Conservation (phyloP, 35 echinoderm and acorn worm species). For the Eucidaris tribuloides region DNA sequence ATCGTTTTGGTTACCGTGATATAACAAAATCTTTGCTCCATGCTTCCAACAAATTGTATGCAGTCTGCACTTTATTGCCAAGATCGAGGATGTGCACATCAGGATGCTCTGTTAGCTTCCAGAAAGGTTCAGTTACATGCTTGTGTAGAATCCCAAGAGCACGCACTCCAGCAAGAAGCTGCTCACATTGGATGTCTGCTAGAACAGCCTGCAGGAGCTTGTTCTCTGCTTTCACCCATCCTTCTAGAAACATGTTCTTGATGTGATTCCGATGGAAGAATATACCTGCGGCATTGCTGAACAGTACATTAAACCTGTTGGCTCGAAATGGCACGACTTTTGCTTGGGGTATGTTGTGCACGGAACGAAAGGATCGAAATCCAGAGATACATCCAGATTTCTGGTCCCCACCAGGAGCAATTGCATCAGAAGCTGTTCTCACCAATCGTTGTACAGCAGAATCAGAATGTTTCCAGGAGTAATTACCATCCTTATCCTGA, state of each 20-base stretch:
- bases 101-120: background rate
- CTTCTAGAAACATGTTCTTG: background rate
- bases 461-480: slow-evolving; percentile 24
- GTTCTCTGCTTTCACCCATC: slow-evolving; percentile 8
- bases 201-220: slow-evolving; percentile 6
- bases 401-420: slow-evolving; percentile 31
- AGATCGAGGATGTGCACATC: no score
- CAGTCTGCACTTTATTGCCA: no score
- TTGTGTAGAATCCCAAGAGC: slow-evolving; percentile 42
- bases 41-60: no score
- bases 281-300: background rate
- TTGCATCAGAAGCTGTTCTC: slow-evolving; percentile 13
- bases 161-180: slow-evolving; percentile 15
- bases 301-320: slow-evolving; percentile 29
- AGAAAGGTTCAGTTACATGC: slow-evolving; percentile 28
- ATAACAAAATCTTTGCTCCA: no score
- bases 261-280: slow-evolving; percentile 13
- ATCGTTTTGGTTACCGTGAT: no score
- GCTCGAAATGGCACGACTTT: slow-evolving; percentile 9
- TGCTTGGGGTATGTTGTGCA: background rate
- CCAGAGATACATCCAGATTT: background rate
- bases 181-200: slow-evolving; percentile 3
- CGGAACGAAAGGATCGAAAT: background rate
- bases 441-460: slow-evolving; percentile 18
- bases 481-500: slow-evolving; percentile 9